Evolutionary conservation across 2,797 vertebrate genomes (phyloP), one percentile per base, ranked within the genome.

Genomic region (Leontopithecus rosalia): DNA sequence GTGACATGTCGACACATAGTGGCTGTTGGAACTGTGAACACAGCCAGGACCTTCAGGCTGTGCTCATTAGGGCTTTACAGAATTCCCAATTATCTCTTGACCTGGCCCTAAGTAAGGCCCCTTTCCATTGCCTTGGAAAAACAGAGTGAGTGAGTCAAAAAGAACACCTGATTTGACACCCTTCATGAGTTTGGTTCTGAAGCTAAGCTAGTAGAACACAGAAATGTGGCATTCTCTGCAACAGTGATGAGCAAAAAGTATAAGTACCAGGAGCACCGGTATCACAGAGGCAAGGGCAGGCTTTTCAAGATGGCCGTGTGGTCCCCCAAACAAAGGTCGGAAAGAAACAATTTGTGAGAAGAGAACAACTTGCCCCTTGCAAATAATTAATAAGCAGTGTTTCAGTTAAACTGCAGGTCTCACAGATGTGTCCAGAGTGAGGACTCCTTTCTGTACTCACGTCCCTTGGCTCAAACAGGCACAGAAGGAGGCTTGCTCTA

Each of bases 41-140:
- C 73, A 93, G 94, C 72, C 61, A 88, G 90, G 93, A 79, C 92
- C 96, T 92, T 87, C 76, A 64, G 83, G 36, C 76, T 90, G 43
- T 79, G 85, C 77, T 97, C 95, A 88, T 97, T 94, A 97, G 88
- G 95, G 85, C 84, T 88, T 90, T 58, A 13, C 70, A 94, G 80
- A 97, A 92, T 73, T 55, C 76, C 83, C 79, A 92, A 61, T 95
- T 89, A 88, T 91, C 61, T 83, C 90, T n/a, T 80, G 88, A 83
- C 93, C 96, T 90, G 67, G 70, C 46, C 87, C 55, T 41, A 50
- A 88, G 57, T 24, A 75, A 82, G 57, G 41, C 15, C 24, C 82
- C 41, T 94, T 94, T 93, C n/a, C 93, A 88, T 36, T 90, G 77
- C 39, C 43, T 33, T 43, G 20, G 20, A 24, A 75, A 50, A 86